Base-by-base conservation (phyloP, 2,888 invertebrate genomes). In the Miltochrista miniata region DNA sequence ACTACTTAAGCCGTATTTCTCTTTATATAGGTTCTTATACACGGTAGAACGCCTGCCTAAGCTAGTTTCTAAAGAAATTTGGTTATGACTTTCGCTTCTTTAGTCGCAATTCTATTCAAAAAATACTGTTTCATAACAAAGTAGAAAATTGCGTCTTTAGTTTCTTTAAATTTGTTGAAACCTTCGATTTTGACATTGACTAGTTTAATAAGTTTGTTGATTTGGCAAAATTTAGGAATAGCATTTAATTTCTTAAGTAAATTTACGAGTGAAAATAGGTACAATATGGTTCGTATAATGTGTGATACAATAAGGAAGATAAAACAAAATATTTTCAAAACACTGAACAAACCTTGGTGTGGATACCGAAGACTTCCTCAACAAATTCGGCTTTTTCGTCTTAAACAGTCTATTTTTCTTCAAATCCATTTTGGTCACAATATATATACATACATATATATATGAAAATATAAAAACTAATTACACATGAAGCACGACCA, bases 311-410 rank as follows among this genome's bases (percentile, higher is more conserved):
- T 24, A n/a, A 38, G 5, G n/a, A 11, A 38, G 18, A 38, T 11
- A 38, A 0, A 18, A 11, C 11, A n/a, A 35, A 24, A 24, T 24
- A 24, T 24, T 24, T 4, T 2, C 15, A 10, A 10, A 1, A 29
- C n/a, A 7, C 14, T 2, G 11, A 15, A 69, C 69, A 54, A 76
- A 90, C 90, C 88, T 89, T 45, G 90, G 90, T 31, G 88, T 82
- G 1, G 90, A 90, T 51, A 90, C 76, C 13, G 90, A 91, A 15
- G 83, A 76, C 12, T 85, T 79, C 45, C 90, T 74, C 14, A 82
- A 79, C 39, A 91, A 54, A 43, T 81, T 84, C 35, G 79, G 74
- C 64, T 81, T 87, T 52, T 77, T 85, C 24, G 66, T 69, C 63
- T 76, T 78, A 63, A 87, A 83, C 59, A 89, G 59, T 55, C 78